Percentiles rank a stretch among this genome's conserved stretches.
Evolutionary conservation across 1,140 invertebrate species (phyloP).

Genomic region (Calephelis virginiensis): DNA sequence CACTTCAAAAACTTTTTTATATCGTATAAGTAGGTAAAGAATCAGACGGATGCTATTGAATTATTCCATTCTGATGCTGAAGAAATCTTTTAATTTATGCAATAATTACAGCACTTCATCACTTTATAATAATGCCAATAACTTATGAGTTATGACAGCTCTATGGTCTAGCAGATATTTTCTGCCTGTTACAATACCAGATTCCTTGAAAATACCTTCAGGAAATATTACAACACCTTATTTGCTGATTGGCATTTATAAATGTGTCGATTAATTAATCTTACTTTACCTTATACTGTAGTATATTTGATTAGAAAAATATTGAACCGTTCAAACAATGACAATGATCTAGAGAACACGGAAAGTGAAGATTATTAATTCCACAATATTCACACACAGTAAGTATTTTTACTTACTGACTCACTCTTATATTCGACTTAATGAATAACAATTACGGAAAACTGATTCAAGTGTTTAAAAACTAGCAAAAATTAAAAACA

Average conservation of each 20-base stretch:
- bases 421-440: no score
- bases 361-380: no score
- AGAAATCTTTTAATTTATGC: conserved; percentile 6
- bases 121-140: background rate
- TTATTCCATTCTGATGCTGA: no score
- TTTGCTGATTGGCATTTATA: conserved; percentile 14
- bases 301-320: background rate
- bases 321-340: background rate
- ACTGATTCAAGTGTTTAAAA: no score
- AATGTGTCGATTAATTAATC: conserved; percentile 16
- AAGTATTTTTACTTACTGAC: no score
- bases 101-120: conserved; percentile 6
- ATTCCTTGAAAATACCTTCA: conserved; percentile 13
- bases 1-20: no score
- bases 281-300: background rate
- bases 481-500: no score
- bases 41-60: no score
- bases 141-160: conserved; percentile 4
- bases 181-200: conserved; percentile 2
- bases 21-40: no score
- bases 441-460: no score
- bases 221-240: conserved; percentile 8
- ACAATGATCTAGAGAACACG: no score
- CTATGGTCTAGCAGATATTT: conserved; percentile 7
- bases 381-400: no score